Conservation (phyloP, 2,888 invertebrate genomes). For the Agonum fuliginosum region DNA sequence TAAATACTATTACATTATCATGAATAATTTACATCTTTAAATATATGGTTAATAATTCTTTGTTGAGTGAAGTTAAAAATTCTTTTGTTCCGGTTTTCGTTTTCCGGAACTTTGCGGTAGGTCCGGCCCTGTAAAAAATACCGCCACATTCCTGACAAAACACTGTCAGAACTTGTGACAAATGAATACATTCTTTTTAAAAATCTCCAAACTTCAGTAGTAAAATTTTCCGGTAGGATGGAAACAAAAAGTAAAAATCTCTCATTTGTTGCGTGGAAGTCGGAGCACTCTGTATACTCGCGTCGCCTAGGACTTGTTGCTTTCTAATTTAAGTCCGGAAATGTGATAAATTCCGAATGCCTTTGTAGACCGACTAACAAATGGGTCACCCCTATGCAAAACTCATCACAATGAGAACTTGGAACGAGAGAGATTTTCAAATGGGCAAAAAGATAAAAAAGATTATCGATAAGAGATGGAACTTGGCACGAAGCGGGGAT, state of each 20-base stretch:
- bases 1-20: too few relatives aligned
- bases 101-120: too few relatives aligned
- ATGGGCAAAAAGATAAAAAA: neutral
- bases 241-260: conserved; percentile 19
- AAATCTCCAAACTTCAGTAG: conserved; percentile 1
- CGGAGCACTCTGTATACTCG: neutral
- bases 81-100: too few relatives aligned
- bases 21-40: too few relatives aligned
- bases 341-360: conserved; percentile 50
- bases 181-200: too few relatives aligned
- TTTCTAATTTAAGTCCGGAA: conserved; percentile 54
- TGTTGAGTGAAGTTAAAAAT: too few relatives aligned
- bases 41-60: too few relatives aligned
- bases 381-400: conserved; percentile 42
- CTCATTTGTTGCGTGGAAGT: conserved; percentile 15
- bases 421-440: too few relatives aligned
- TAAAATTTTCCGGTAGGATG: conserved; percentile 35
- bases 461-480: neutral
- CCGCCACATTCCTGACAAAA: too few relatives aligned
- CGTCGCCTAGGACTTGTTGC: conserved; percentile 45
- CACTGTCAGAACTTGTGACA: too few relatives aligned
- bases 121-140: too few relatives aligned
- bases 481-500: neutral
- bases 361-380: conserved; percentile 40
- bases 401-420: too few relatives aligned